phyloP scores from a whole-genome alignment of 2,113 vertebrate species.

The Lasiurus borealis region DNA sequence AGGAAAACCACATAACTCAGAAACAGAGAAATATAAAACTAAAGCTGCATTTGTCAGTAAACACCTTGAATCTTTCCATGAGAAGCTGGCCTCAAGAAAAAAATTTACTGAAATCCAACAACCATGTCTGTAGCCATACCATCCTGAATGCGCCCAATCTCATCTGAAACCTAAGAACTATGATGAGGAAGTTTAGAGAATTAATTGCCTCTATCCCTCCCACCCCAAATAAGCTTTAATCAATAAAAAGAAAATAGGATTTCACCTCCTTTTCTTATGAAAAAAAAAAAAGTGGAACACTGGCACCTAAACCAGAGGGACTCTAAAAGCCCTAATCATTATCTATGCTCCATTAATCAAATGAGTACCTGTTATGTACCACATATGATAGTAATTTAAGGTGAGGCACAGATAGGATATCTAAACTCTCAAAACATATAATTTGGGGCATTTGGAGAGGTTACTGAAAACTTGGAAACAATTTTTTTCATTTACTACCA shows the following conservation, averaged over 20 bases:
- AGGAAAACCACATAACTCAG: neutral
- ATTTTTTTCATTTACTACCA: neutral
- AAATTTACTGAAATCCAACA: neutral
- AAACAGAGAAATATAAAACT: neutral
- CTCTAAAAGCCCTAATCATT: neutral
- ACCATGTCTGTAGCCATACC: neutral
- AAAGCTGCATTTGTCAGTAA: neutral
- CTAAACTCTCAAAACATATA: neutral
- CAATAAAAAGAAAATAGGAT: neutral
- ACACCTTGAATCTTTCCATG: neutral
- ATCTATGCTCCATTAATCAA: neutral
- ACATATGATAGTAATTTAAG: neutral
- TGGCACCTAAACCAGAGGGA: neutral
- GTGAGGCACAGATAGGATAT: rapidly evolving
- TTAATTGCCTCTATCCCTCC: neutral
- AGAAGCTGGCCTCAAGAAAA: neutral
- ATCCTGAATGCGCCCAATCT: neutral
- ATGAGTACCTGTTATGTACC: neutral
- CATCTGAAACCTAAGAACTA: neutral
- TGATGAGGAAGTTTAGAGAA: neutral
- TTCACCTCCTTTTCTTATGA: neutral
- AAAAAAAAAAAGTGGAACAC: neutral
- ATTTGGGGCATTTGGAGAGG: neutral
- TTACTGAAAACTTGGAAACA: neutral
- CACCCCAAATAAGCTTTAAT: neutral